phyloP scores from a whole-genome alignment of 1,140 invertebrate species.

The Drosophila melanica region DNA sequence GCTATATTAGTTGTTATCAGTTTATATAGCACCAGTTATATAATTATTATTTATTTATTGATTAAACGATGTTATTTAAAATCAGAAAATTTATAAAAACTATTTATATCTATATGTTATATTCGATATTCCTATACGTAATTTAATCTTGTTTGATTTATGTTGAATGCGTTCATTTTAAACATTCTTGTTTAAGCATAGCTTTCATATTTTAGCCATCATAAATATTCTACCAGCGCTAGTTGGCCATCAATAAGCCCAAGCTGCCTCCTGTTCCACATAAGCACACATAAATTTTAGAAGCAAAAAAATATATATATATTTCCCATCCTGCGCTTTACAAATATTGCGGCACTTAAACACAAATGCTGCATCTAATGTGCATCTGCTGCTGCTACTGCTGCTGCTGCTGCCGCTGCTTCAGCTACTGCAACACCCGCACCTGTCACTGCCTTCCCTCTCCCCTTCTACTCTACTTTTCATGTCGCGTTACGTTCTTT shows the following conservation, averaged over 20 bases:
- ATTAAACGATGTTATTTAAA: no score
- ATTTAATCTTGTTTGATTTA: not conserved
- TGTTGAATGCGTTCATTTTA: not conserved
- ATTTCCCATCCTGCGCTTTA: constrained; percentile 55
- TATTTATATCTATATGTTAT: no score
- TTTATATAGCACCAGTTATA: no score
- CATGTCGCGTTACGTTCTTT: constrained; percentile 1
- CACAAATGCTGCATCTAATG: constrained; percentile 71
- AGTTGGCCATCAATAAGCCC: constrained; percentile 15
- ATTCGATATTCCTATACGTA: no score
- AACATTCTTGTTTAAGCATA: no score
- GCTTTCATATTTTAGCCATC: not conserved
- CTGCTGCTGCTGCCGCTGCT: constrained; percentile 24
- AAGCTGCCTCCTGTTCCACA: constrained; percentile 23
- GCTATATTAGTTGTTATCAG: no score
- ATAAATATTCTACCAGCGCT: not conserved
- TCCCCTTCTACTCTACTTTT: not conserved
- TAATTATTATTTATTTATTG: no score
- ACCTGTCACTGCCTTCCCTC: not conserved
- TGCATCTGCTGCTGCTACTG: constrained; percentile 26
- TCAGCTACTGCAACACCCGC: constrained; percentile 15
- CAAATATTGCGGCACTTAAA: constrained; percentile 77
- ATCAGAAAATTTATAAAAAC: not conserved
- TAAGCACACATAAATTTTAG: constrained; percentile 51
- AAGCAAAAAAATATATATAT: constrained; percentile 38